Conservation (phyloP, 1,140 invertebrate species). For the Drosophila bocqueti region DNA sequence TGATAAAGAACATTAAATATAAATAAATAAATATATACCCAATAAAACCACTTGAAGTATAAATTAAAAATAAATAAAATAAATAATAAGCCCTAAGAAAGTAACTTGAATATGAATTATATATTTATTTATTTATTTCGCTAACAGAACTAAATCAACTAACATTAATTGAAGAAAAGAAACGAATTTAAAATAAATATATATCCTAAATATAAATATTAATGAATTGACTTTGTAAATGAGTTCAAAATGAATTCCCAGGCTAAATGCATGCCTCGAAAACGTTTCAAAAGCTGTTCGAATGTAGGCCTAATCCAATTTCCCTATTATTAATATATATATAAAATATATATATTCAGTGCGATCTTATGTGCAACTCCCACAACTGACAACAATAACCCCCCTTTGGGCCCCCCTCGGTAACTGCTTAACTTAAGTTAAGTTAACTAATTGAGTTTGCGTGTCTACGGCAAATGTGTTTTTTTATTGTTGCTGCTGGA, state of each 20-base stretch:
- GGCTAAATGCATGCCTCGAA: not conserved
- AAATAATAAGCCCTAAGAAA: no score
- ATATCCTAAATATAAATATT: not conserved
- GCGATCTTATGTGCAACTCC: slow-evolving; percentile 13
- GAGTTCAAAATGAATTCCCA: not conserved
- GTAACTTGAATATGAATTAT: no score
- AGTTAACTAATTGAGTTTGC: slow-evolving; percentile 77
- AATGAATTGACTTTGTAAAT: not conserved
- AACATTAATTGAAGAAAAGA: no score
- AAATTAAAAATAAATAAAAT: no score
- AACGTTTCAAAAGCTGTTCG: not conserved
- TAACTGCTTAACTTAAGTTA: slow-evolving; percentile 49
- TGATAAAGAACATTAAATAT: no score
- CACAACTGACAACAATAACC: slow-evolving; percentile 35
- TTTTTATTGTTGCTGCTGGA: slow-evolving; percentile 20
- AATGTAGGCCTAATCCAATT: not conserved
- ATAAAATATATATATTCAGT: not conserved
- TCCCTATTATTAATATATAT: not conserved
- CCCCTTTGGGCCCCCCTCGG: not conserved
- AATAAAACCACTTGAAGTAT: no score
- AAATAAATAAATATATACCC: not conserved
- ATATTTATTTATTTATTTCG: no score
- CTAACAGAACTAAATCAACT: no score
- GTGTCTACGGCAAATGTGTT: slow-evolving; percentile 70
- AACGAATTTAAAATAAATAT: not conserved